Base-by-base conservation (phyloP, 2,888 invertebrate genomes). In the Zeuzera pyrina region DNA sequence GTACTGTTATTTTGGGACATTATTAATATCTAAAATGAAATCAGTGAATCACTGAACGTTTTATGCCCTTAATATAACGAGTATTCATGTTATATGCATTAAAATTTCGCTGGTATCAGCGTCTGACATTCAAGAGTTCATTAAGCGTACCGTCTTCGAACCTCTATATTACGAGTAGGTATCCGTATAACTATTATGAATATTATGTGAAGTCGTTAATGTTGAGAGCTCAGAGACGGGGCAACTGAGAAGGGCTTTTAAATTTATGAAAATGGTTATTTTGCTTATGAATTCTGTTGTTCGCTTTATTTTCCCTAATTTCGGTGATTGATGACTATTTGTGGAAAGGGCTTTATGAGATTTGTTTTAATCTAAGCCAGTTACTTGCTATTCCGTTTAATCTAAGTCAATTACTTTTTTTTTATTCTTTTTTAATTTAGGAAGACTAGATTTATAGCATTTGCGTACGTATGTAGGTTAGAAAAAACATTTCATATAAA, bases 261-360 rank as follows among this genome's bases (percentile, higher is more conserved):
- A 39, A 39, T 39, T n/a, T 30, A 35, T 12, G 36, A 39, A 31
- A 39, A 39, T 39, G 39, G 35, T 32, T 34, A 35, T 33, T 39
- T 35, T 39, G 33, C 35, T 33, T 31, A 33, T 31, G 31, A 15
- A 35, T 21, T 15, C 32, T 19, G 25, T 27, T 32, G 31, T 32
- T 35, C 30, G 26, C 35, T 33, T 23, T 33, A 27, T 30, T 30
- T 8, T 19, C 23, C 29, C 14, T 26, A 35, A 34, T 38, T 33
- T 32, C 11, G 30, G 12, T 35, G 32, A 38, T 35, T 30, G 35
- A 35, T 33, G 32, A 19, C 7, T 25, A 12, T 12, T 25, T 25
- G n/a, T n/a, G n/a, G n/a, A n/a, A n/a, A n/a, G n/a, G n/a, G n/a
- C n/a, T n/a, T n/a, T n/a, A n/a, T n/a, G n/a, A n/a, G n/a, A n/a